phyloP scores from a whole-genome alignment of 2,888 invertebrate genomes.

The Busseola fusca region DNA sequence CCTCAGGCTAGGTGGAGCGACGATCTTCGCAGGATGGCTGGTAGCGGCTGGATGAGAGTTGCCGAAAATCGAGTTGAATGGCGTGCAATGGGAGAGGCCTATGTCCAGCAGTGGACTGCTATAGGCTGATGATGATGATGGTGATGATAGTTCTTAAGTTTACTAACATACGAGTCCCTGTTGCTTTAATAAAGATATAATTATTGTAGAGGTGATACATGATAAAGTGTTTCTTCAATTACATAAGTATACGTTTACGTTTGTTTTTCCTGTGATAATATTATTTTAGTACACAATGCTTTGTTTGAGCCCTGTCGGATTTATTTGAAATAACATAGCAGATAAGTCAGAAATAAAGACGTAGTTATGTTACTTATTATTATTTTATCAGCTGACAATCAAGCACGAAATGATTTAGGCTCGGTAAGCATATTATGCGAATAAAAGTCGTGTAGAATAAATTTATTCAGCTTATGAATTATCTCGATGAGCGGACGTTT shows the following conservation, averaged over 20 bases:
- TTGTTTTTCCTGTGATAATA: constrained; percentile 44
- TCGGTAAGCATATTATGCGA: background rate
- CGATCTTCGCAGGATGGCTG: no score
- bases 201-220: background rate
- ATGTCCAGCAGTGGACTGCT: no score
- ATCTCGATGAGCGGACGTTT: no score
- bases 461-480: background rate
- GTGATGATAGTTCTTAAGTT: no score
- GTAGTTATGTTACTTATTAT: constrained; percentile 18
- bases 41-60: no score
- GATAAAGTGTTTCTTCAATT: constrained; percentile 18
- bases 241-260: background rate
- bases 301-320: constrained; percentile 37
- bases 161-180: no score
- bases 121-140: no score
- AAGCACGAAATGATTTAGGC: background rate
- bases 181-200: background rate
- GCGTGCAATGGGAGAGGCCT: no score
- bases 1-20: no score
- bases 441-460: background rate
- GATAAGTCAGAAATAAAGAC: constrained; percentile 32
- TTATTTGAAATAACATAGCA: constrained; percentile 31
- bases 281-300: constrained; percentile 37
- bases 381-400: constrained; percentile 21
- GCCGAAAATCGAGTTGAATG: no score